Conservation (phyloP, 2,797 vertebrate genomes). For the Pipistrellus pygmaeus region DNA sequence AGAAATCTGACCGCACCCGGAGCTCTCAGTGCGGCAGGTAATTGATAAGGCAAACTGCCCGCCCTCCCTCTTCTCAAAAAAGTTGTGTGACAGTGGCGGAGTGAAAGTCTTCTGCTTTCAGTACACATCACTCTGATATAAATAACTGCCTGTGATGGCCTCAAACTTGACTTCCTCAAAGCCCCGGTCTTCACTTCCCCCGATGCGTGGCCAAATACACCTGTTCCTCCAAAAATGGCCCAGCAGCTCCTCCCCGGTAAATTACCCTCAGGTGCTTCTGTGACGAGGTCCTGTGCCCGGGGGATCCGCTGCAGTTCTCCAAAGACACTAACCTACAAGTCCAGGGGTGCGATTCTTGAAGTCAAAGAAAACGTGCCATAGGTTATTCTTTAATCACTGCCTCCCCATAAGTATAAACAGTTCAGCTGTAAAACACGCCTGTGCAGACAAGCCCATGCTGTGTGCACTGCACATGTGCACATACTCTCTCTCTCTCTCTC, state of each 20-base stretch:
- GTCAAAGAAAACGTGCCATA: conserved; percentile 49
- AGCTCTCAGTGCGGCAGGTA: background rate
- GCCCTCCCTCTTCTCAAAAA: conserved; percentile 58
- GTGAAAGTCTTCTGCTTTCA: conserved; percentile 39
- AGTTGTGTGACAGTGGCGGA: background rate
- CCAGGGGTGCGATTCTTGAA: background rate
- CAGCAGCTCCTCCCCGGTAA: background rate
- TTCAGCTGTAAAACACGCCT: background rate
- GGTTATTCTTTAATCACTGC: conserved; percentile 24
- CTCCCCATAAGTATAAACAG: conserved; percentile 2
- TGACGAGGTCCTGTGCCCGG: background rate
- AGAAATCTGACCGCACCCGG: background rate
- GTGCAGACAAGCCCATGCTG: background rate
- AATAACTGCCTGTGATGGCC: conserved; percentile 44
- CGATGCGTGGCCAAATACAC: background rate
- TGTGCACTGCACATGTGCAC: background rate
- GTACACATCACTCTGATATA: conserved; percentile 24
- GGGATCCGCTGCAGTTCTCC: background rate
- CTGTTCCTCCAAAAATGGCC: background rate
- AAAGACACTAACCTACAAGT: conserved; percentile 30
- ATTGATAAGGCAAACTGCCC: background rate
- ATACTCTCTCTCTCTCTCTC: too few species aligned
- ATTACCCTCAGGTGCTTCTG: background rate
- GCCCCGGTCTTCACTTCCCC: conserved; percentile 57
- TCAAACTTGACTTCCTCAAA: conserved; percentile 70